phyloP scores from a whole-genome alignment of 1,140 invertebrate genomes.

The Drosophila guanche region DNA sequence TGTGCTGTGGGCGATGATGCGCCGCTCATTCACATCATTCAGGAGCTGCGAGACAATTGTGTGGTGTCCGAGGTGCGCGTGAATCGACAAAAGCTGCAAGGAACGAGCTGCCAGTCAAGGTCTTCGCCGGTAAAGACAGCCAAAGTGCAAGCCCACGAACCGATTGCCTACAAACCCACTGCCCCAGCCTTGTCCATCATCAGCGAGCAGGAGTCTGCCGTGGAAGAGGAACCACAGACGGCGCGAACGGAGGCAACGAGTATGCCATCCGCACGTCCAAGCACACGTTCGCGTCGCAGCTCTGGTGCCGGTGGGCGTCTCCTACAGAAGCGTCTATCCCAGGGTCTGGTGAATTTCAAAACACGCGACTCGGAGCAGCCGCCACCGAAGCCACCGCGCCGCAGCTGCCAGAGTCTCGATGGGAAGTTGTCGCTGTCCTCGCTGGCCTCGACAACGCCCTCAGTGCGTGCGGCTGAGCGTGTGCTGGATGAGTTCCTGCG shows the following conservation, averaged over 20 bases:
- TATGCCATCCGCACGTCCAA: not conserved
- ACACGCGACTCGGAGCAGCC: constrained; percentile 45
- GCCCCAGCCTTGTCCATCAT: constrained; percentile 65
- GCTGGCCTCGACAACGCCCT: constrained; percentile 65
- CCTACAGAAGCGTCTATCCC: constrained; percentile 66
- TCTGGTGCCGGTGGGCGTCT: constrained; percentile 53
- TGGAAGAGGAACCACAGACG: constrained; percentile 40
- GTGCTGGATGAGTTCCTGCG: constrained; percentile 72
- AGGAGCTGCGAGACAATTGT: constrained; percentile 77
- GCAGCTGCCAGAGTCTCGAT: constrained; percentile 57
- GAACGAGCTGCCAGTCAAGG: constrained; percentile 7
- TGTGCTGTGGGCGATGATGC: constrained; percentile 57
- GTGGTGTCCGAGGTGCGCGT: constrained; percentile 78
- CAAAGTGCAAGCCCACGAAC: constrained; percentile 19
- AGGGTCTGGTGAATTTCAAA: constrained; percentile 58
- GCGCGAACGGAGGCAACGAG: constrained; percentile 23
- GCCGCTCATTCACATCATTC: constrained; percentile 78
- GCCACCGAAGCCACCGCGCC: constrained; percentile 74
- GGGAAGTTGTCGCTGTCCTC: constrained; percentile 58
- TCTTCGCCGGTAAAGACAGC: not conserved
- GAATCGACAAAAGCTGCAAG: constrained; percentile 61
- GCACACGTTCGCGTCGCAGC: constrained; percentile 43
- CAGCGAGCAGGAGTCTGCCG: constrained; percentile 57
- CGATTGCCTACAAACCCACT: constrained; percentile 43
- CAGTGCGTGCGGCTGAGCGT: constrained; percentile 68